These are phyloP conservation scores for Amazona ochrocephala DNA, from an alignment of 2,797 vertebrate species.

Conservation along the genomic window DNA sequence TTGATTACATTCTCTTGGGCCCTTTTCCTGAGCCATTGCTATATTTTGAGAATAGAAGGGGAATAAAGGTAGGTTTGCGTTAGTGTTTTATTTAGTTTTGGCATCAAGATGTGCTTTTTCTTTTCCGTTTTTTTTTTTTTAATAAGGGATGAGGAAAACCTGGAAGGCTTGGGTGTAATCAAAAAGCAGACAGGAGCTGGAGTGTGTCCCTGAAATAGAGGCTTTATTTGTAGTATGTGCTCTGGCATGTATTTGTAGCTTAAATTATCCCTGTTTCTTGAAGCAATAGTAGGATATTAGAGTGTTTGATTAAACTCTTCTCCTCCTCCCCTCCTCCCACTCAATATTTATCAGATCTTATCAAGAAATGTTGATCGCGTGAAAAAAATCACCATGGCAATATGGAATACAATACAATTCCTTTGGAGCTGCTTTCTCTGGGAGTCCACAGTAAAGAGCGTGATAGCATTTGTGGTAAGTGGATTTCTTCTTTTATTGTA, in stretches of 20 bases:
- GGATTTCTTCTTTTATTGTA: slow-evolving; percentile 44
- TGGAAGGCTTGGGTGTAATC: slow-evolving; percentile 36
- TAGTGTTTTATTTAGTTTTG: slow-evolving; percentile 3
- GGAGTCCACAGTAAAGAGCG: slow-evolving; percentile 90
- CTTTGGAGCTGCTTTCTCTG: slow-evolving; percentile 98
- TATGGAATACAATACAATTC: slow-evolving; percentile 94
- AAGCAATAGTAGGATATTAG: slow-evolving; percentile 37
- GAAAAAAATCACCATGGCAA: slow-evolving; percentile 91
- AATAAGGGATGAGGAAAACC: not conserved
- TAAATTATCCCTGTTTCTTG: slow-evolving; percentile 40
- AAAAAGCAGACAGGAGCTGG: slow-evolving; percentile 8
- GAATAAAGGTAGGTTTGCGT: not conserved
- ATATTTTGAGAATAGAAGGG: not conserved
- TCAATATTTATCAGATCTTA: slow-evolving; percentile 86
- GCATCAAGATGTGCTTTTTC: not conserved
- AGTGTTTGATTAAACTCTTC: slow-evolving; percentile 36
- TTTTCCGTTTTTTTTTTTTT: not conserved
- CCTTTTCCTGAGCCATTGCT: not conserved
- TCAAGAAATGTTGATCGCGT: slow-evolving; percentile 94
- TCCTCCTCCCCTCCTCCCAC: slow-evolving; percentile 44
- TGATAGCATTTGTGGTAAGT: slow-evolving; percentile 94
- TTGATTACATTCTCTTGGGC: not conserved
- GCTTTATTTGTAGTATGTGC: slow-evolving; percentile 44
- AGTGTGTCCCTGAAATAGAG: not conserved
- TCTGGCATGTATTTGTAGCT: not conserved